Conservation (phyloP, 2,113 vertebrate species). For the Sylvia atricapilla region DNA sequence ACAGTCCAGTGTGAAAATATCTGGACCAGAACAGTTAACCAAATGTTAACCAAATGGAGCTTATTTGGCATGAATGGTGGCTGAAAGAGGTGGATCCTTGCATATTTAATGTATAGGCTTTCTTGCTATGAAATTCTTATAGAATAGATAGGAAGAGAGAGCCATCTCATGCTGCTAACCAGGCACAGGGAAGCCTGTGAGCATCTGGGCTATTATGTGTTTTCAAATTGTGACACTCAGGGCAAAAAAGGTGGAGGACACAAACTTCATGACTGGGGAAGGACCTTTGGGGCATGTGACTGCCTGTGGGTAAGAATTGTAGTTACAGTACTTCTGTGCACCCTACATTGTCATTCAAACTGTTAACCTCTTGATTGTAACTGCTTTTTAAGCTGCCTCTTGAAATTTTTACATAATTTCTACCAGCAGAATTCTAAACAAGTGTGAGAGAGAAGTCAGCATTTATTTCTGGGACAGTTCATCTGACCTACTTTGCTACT, state of each 20-base stretch:
- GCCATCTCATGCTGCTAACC: fast-evolving
- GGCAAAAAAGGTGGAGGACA: not conserved
- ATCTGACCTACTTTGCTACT: not conserved
- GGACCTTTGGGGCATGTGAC: not conserved
- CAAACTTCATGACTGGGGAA: not conserved
- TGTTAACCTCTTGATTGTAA: not conserved
- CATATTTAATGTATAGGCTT: not conserved
- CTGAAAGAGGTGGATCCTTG: not conserved
- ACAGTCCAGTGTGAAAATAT: not conserved
- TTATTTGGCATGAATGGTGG: not conserved
- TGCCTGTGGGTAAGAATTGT: not conserved
- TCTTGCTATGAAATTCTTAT: not conserved
- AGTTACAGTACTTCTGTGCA: not conserved
- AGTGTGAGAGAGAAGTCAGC: fast-evolving
- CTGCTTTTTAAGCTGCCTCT: not conserved
- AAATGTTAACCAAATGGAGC: not conserved
- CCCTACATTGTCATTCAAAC: not conserved
- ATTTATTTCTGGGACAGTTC: not conserved
- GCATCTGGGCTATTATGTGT: not conserved
- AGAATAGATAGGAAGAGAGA: not conserved
- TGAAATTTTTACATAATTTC: not conserved
- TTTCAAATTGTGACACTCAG: not conserved
- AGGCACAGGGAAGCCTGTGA: not conserved
- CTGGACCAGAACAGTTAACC: not conserved
- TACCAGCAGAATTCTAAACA: not conserved